These are phyloP conservation scores for Calameuta pallipes DNA, from an alignment of 2,888 invertebrate genomes.

Conservation along the genomic window DNA sequence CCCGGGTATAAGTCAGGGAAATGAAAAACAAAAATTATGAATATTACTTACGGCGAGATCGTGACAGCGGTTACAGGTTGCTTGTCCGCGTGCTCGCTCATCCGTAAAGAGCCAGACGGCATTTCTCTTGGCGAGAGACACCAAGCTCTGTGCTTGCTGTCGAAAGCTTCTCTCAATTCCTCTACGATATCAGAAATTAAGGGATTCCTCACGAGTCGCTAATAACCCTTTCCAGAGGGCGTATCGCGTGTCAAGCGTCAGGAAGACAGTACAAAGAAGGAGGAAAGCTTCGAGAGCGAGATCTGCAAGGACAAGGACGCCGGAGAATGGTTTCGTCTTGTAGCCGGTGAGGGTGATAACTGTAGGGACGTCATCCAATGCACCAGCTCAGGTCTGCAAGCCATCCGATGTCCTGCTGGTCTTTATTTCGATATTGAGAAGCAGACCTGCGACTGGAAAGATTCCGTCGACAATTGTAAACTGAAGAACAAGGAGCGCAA, in stretches of 20 bases:
- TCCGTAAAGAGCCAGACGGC: background rate
- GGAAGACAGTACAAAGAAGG: constrained; percentile 80
- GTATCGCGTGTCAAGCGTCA: constrained; percentile 75
- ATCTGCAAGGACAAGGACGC: constrained; percentile 95
- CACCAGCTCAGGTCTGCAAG: constrained; percentile 93
- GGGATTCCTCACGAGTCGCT: background rate
- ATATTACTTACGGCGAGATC: constrained; percentile 6
- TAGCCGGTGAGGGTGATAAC: constrained; percentile 89
- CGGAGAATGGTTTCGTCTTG: constrained; percentile 93
- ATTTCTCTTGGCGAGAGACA: background rate
- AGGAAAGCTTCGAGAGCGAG: constrained; percentile 88
- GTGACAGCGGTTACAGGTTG: background rate
- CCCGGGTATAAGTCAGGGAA: constrained; percentile 9
- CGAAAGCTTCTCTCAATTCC: background rate
- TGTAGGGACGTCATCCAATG: constrained; percentile 96
- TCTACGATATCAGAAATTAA: background rate
- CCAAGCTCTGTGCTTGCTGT: background rate
- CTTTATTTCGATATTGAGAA: constrained; percentile 94
- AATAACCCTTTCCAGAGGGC: constrained; percentile 60
- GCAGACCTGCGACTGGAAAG: constrained; percentile 96
- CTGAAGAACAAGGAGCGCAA: constrained; percentile 90
- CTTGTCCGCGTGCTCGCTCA: background rate
- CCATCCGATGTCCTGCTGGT: constrained; percentile 92
- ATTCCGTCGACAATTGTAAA: constrained; percentile 92
- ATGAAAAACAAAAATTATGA: constrained; percentile 25